Evolutionary conservation across 2,888 invertebrate species (phyloP).

Genomic region (Sinopyrophorus schimmeli): DNA sequence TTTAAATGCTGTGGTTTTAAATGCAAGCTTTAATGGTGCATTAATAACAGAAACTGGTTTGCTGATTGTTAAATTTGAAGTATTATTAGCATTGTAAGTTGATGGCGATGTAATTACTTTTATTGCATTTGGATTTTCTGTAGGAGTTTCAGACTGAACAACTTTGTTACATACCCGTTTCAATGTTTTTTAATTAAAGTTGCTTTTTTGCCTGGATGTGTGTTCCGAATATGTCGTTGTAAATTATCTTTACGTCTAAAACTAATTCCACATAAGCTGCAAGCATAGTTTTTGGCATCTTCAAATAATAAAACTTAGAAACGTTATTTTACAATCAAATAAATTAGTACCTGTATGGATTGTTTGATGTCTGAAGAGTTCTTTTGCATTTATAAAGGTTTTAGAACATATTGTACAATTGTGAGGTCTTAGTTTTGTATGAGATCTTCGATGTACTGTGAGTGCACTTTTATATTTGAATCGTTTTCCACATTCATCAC

Average conservation of each 20-base stretch:
- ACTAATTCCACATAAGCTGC: constrained; percentile 69
- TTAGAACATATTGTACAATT: constrained; percentile 69
- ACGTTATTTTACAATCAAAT: constrained; percentile 1
- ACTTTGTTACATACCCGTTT: constrained; percentile 29
- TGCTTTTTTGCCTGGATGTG: constrained; percentile 63
- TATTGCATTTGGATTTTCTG: constrained; percentile 55
- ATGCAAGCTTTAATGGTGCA: constrained; percentile 57
- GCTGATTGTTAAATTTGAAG: constrained; percentile 31
- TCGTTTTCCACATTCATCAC: constrained; percentile 63
- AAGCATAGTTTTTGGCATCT: constrained; percentile 72
- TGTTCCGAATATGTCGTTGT: constrained; percentile 73
- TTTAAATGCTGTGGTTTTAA: constrained; percentile 55
- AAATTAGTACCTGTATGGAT: constrained; percentile 65
- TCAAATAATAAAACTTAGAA: constrained; percentile 38
- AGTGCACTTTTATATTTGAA: constrained; percentile 65
- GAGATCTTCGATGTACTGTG: constrained; percentile 60
- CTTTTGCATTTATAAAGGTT: constrained; percentile 68
- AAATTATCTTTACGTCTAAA: constrained; percentile 80
- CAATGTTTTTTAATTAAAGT: constrained; percentile 43
- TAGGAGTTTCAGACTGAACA: constrained; percentile 27
- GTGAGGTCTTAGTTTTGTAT: constrained; percentile 59
- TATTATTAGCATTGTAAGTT: constrained; percentile 30
- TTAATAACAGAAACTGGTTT: constrained; percentile 53
- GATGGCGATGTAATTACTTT: constrained; percentile 52
- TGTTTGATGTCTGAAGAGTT: constrained; percentile 69